Percentiles rank a stretch among this genome's conserved stretches.
phyloP scores from a whole-genome alignment of 2,888 invertebrate genomes.

The Phanerotoma sp. region DNA sequence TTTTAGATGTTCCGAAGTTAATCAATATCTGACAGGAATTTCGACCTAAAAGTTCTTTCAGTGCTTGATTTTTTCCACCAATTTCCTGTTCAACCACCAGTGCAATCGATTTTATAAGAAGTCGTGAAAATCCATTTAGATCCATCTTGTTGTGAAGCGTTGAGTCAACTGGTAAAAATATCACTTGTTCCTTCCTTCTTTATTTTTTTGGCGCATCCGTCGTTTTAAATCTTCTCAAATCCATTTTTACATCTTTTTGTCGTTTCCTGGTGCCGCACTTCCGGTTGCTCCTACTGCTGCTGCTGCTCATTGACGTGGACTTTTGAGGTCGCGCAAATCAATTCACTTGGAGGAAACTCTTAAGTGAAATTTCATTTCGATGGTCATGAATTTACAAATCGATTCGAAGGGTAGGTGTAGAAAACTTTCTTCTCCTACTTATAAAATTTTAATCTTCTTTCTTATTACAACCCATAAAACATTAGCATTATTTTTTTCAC shows the following conservation, averaged over 20 bases:
- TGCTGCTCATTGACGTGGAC: not conserved
- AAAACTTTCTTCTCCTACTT: not conserved
- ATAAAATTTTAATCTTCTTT: too few species aligned
- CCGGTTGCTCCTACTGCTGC: constrained; percentile 7
- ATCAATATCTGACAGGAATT: too few species aligned
- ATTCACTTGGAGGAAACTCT: not conserved
- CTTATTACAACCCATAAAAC: too few species aligned
- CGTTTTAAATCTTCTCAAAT: constrained; percentile 30
- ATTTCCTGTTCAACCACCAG: not conserved
- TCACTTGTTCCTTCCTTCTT: constrained; percentile 8
- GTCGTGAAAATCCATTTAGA: constrained; percentile 4
- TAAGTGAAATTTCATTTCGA: not conserved
- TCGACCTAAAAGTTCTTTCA: too few species aligned
- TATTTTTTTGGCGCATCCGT: constrained; percentile 10
- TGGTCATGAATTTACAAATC: not conserved
- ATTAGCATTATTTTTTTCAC: too few species aligned
- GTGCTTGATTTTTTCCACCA: too few species aligned
- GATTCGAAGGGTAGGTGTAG: not conserved
- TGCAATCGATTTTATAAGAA: not conserved
- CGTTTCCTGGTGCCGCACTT: constrained; percentile 13
- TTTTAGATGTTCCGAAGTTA: too few species aligned
- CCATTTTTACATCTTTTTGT: constrained; percentile 25
- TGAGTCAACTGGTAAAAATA: constrained; percentile 12
- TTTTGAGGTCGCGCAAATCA: not conserved
- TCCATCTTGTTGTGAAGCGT: not conserved